These are phyloP conservation scores for Rhopalosiphum nymphaeae DNA, from an alignment of 2,888 invertebrate species.

Conservation along the genomic window DNA sequence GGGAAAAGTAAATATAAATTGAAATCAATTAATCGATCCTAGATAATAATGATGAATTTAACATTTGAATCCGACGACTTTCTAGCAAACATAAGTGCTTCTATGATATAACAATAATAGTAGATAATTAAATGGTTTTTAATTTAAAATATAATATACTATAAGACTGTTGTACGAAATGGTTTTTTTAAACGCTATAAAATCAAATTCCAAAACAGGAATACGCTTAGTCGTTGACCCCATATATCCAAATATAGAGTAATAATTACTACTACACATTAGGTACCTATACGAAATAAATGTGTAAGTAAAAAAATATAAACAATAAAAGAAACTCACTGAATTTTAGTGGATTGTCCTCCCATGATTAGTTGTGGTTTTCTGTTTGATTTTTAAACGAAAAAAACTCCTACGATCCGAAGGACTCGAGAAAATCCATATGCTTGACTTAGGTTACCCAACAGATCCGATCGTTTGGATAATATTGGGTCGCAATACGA, in stretches of 20 bases:
- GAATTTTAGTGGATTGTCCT: slow-evolving; percentile 37
- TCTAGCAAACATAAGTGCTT: neutral
- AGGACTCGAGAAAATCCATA: neutral
- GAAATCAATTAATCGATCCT: neutral
- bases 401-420: neutral
- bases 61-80: neutral
- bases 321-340: neutral
- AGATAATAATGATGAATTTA: neutral
- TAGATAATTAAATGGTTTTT: neutral
- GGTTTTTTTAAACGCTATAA: neutral
- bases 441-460: neutral
- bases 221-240: neutral
- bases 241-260: too few relatives aligned
- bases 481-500: neutral
- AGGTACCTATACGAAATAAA: neutral
- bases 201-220: neutral
- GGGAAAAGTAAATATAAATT: neutral
- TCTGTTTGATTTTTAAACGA: neutral
- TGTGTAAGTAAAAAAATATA: neutral
- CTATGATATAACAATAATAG: neutral
- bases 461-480: neutral
- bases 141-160: neutral
- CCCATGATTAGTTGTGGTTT: neutral
- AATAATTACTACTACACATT: neutral
- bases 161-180: neutral